These are phyloP conservation scores for Tethea ocularis DNA, from an alignment of 2,888 invertebrate species.

Conservation along the genomic window DNA sequence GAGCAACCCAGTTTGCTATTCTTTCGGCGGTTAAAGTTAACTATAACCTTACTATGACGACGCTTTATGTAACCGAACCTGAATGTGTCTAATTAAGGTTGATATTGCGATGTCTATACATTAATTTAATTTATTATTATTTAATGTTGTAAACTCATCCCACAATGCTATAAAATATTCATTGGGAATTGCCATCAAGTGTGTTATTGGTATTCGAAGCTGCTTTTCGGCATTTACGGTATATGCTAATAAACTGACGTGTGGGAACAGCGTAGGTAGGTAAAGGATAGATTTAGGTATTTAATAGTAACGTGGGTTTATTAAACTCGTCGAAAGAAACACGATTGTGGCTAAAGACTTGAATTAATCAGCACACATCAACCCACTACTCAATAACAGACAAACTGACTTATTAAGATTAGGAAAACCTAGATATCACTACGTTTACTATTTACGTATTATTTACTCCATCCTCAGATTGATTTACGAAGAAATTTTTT, in stretches of 20 bases:
- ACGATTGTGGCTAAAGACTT: background rate
- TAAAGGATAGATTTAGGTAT: slow-evolving; percentile 34
- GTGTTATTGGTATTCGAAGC: background rate
- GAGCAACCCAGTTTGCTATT: too few species aligned
- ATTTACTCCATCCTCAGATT: too few species aligned
- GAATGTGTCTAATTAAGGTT: too few species aligned
- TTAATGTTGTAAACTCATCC: slow-evolving; percentile 14
- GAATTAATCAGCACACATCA: background rate
- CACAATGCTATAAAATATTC: slow-evolving; percentile 28
- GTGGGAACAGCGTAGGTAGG: slow-evolving; percentile 44
- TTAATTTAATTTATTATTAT: background rate
- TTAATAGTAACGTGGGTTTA: slow-evolving; percentile 19
- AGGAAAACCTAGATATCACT: too few species aligned
- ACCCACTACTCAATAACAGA: too few species aligned
- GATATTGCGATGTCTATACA: too few species aligned
- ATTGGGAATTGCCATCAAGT: slow-evolving; percentile 19
- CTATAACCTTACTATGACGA: too few species aligned
- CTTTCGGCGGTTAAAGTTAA: too few species aligned
- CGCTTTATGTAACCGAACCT: too few species aligned
- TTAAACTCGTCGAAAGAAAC: slow-evolving; percentile 1
- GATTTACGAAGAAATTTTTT: too few species aligned
- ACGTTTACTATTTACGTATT: too few species aligned
- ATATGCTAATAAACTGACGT: slow-evolving; percentile 20
- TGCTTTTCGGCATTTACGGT: slow-evolving; percentile 19
- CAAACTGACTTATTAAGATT: too few species aligned